Percentiles rank a stretch among this genome's conserved stretches.
Evolutionary conservation across 2,113 vertebrate genomes (phyloP).

Genomic region (Todiramphus chloris): DNA sequence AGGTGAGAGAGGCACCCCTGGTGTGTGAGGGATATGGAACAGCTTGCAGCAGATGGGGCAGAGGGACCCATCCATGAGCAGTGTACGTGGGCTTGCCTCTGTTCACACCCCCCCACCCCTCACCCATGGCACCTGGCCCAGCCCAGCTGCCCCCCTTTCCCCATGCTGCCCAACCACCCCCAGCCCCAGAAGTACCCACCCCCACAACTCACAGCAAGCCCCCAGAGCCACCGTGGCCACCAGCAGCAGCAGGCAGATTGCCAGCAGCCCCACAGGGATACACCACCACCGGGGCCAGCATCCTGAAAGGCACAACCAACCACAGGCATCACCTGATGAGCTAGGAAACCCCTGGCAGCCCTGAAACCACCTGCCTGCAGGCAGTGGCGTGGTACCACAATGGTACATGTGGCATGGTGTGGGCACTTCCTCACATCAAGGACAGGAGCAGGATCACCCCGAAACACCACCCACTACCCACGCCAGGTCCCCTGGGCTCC

Average conservation of each 20-base stretch:
- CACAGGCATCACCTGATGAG: background rate
- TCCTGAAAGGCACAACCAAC: background rate
- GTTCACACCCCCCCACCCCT: background rate
- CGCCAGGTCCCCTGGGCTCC: background rate
- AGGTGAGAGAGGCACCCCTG: accelerated
- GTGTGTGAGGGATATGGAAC: accelerated
- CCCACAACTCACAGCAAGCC: conserved; percentile 4
- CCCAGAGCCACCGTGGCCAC: background rate
- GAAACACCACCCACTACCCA: background rate
- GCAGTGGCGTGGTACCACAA: background rate
- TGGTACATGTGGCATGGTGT: background rate
- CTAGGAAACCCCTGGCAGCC: background rate
- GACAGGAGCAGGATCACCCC: background rate
- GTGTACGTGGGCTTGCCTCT: background rate
- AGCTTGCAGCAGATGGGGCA: background rate
- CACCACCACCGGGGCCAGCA: background rate
- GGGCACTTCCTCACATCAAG: background rate
- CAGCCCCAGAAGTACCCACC: background rate
- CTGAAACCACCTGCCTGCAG: background rate
- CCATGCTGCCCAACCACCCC: background rate
- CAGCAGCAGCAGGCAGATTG: background rate
- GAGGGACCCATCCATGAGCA: background rate
- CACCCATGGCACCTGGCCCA: background rate
- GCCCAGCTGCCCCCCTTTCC: background rate
- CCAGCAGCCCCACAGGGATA: background rate